These are phyloP conservation scores for Lochmaea crataegi DNA, from an alignment of 2,888 invertebrate genomes.

Conservation along the genomic window DNA sequence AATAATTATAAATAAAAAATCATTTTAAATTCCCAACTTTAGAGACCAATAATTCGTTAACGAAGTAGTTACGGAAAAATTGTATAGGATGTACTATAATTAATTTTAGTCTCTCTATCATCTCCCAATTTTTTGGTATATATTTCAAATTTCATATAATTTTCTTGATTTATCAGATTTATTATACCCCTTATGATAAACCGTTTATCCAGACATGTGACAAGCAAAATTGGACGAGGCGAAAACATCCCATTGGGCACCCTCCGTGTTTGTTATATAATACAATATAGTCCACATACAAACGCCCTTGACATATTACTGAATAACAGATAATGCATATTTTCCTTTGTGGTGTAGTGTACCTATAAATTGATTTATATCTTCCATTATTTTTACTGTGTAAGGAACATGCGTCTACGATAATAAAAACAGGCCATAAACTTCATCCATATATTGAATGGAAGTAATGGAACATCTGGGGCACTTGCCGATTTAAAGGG, in stretches of 20 bases:
- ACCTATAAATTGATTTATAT: slow-evolving; percentile 12
- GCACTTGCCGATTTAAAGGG: slow-evolving; percentile 21
- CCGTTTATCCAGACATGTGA: background rate
- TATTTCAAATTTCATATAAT: background rate
- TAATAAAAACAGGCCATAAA: slow-evolving; percentile 25
- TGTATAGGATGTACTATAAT: too few relatives aligned
- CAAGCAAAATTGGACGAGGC: background rate
- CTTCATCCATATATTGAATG: slow-evolving; percentile 24
- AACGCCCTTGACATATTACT: slow-evolving; percentile 6
- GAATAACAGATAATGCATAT: slow-evolving; percentile 7
- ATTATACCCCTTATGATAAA: background rate
- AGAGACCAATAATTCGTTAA: too few relatives aligned
- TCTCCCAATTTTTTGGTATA: too few relatives aligned
- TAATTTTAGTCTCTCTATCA: too few relatives aligned
- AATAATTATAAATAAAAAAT: too few relatives aligned
- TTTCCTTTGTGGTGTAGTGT: slow-evolving; percentile 4
- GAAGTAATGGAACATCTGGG: slow-evolving; percentile 24
- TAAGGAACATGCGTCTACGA: slow-evolving; percentile 14
- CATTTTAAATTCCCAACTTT: too few relatives aligned
- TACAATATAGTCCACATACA: background rate
- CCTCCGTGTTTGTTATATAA: background rate
- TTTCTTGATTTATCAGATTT: background rate
- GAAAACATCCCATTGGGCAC: background rate
- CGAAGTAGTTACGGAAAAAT: too few relatives aligned
- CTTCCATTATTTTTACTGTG: slow-evolving; percentile 22